Evolutionary conservation across 2,888 invertebrate genomes (phyloP), one percentile per base, ranked within the genome.

Genomic region (Brachypalpus laphriformis): DNA sequence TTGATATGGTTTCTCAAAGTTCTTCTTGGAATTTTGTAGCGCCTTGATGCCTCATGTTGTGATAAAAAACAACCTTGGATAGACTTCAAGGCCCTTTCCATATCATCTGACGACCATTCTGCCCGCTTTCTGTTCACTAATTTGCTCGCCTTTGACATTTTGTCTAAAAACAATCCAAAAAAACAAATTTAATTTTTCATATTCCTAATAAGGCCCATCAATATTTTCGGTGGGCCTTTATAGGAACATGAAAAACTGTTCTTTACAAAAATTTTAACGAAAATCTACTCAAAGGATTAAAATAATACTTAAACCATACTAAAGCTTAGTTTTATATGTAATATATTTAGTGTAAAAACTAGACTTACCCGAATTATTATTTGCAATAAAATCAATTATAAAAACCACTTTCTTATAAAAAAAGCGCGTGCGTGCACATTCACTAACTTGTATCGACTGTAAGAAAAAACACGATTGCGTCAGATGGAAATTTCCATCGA

Each of bases 1-100:
- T 25, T 20, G 34, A 71, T 34, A 22, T 61, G 61, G 22, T 57
- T 61, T n/a, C 63, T 37, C 11, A 56, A 18, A 14, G 42, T 65
- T 42, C 63, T 65, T 63, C 56, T 66, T 65, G 56, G 56, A 37
- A 66, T 45, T 18, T 40, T 51, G 47, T 51, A 66, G n/a, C 66
- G 54, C 74, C 42, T 49, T 59, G 65, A 74, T 18, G 25, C 31
- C 59, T 51, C 63, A 51, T 22, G 37, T 75, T 75, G 18, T 37
- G 37, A 56, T 56, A 37, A 45, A 45, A 45, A 54, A 34, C 34
- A 18, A 16, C 20, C 20, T 57, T 22, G 22, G 40, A 57, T 40
- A 40, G 14, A 57, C 20, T 57, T 40, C 20, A 37, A n/a, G 40
- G 56, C 56, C 22, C n/a, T 20, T 57, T 40, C 57, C 57, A 57